Evolutionary conservation across 2,113 vertebrate genomes (phyloP).

Genomic region (Scomber colias): DNA sequence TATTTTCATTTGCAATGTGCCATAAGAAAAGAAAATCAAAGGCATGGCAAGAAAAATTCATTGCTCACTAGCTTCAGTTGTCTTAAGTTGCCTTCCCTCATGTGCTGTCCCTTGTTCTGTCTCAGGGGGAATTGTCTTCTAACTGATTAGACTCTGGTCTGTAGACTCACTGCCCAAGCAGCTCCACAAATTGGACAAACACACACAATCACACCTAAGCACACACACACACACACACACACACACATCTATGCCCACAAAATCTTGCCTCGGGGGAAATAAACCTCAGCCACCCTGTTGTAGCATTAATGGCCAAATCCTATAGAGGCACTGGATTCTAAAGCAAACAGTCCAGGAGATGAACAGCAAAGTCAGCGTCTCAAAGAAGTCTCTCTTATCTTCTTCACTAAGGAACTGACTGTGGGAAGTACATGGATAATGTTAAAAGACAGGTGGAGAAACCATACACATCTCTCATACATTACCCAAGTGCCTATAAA

Average conservation of each 20-base stretch:
- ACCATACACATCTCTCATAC: conserved; percentile 1
- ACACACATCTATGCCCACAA: neutral
- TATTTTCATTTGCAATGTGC: conserved; percentile 19
- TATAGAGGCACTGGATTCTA: conserved; percentile 18
- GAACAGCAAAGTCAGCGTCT: conserved; percentile 24
- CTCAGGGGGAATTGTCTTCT: conserved; percentile 52
- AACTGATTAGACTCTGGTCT: conserved; percentile 58
- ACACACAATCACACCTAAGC: neutral
- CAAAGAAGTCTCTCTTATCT: conserved; percentile 6
- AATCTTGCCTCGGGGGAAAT: conserved; percentile 45
- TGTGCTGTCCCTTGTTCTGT: conserved; percentile 23
- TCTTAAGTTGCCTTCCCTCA: conserved; percentile 21
- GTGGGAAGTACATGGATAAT: neutral
- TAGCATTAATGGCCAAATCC: conserved; percentile 52
- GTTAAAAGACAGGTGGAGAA: conserved; percentile 7
- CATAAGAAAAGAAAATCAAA: neutral
- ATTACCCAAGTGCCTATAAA: neutral
- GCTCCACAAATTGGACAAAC: conserved; percentile 51
- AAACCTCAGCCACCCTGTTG: conserved; percentile 43
- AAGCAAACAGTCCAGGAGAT: conserved; percentile 43
- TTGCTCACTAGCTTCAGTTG: conserved; percentile 25
- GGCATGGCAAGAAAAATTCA: too few relatives aligned
- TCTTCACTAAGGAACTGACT: too few relatives aligned
- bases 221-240: neutral
- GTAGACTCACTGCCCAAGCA: conserved; percentile 34